phyloP scores from a whole-genome alignment of 2,797 vertebrate genomes.

The Macroramphosus scolopax region DNA sequence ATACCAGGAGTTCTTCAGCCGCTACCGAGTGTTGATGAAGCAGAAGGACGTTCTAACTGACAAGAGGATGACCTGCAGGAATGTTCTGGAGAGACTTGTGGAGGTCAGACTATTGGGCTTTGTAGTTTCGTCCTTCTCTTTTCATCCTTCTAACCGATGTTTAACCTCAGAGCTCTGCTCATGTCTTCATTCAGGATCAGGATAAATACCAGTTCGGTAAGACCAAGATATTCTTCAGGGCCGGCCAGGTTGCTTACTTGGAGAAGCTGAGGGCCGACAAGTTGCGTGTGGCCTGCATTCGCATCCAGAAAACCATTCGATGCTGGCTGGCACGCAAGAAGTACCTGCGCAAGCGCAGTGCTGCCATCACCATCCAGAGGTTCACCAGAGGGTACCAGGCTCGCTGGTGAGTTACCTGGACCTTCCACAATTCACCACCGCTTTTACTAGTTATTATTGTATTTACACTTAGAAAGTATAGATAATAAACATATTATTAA shows the following conservation, averaged over 20 bases:
- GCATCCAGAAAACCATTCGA: constrained; percentile 97
- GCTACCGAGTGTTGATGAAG: constrained; percentile 97
- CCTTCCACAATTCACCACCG: background rate
- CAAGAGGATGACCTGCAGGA: constrained; percentile 92
- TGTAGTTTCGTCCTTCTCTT: no score
- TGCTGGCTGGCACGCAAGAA: constrained; percentile 96
- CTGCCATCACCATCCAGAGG: constrained; percentile 92
- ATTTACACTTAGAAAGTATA: no score
- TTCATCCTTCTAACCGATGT: no score
- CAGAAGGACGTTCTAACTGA: constrained; percentile 94
- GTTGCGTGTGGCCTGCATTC: constrained; percentile 91
- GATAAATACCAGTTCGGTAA: constrained; percentile 99
- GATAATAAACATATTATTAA: no score
- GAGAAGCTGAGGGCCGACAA: constrained; percentile 97
- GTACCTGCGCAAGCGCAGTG: constrained; percentile 87
- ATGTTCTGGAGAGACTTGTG: constrained; percentile 94
- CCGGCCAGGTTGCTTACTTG: constrained; percentile 96
- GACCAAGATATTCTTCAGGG: constrained; percentile 99
- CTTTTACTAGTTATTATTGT: no score
- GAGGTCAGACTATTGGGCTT: constrained; percentile 81
- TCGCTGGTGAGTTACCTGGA: constrained; percentile 82
- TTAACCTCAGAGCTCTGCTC: background rate
- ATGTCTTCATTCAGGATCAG: constrained; percentile 80
- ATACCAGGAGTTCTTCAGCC: constrained; percentile 98
- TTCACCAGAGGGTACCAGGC: constrained; percentile 93